Percentiles rank a stretch among this genome's conserved stretches.
Evolutionary conservation across 1,140 invertebrate species (phyloP).

Genomic region (Drosophila parabipectinata): DNA sequence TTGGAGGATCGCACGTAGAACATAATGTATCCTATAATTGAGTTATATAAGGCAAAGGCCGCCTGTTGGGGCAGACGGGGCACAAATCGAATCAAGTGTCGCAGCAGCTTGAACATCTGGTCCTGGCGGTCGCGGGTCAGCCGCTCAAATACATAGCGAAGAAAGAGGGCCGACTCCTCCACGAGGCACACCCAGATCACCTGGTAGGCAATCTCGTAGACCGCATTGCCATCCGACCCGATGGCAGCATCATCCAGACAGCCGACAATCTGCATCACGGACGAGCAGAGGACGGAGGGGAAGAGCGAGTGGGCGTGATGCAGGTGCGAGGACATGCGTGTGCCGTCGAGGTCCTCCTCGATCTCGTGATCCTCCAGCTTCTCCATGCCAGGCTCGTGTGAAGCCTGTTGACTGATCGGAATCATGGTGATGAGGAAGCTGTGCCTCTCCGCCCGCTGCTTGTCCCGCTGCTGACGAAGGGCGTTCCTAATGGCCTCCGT

Average conservation of each 20-base stretch:
- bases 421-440: constrained; percentile 99
- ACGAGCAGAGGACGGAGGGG: constrained; percentile 97
- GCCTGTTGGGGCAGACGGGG: constrained; percentile 97
- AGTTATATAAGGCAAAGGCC: constrained; percentile 99
- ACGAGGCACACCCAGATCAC: constrained; percentile 99
- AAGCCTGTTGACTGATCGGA: constrained; percentile 96
- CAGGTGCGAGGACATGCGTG: constrained; percentile 88
- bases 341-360: constrained; percentile 89
- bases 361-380: constrained; percentile 95
- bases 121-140: constrained; percentile 98
- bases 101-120: constrained; percentile 96
- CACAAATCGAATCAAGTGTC: constrained; percentile 96
- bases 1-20: constrained; percentile 98
- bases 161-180: constrained; percentile 98
- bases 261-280: constrained; percentile 97
- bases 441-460: constrained; percentile 96
- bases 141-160: constrained; percentile 97
- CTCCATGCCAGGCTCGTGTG: constrained; percentile 96
- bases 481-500: constrained; percentile 98
- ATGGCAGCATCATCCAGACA: constrained; percentile 98
- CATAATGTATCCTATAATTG: constrained; percentile 99
- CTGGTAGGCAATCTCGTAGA: constrained; percentile 95
- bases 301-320: constrained; percentile 97
- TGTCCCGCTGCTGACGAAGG: constrained; percentile 97
- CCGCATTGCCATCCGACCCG: constrained; percentile 95